Evolutionary conservation across 2,888 invertebrate genomes (phyloP).

Genomic region (Neuroscelio doddi): DNA sequence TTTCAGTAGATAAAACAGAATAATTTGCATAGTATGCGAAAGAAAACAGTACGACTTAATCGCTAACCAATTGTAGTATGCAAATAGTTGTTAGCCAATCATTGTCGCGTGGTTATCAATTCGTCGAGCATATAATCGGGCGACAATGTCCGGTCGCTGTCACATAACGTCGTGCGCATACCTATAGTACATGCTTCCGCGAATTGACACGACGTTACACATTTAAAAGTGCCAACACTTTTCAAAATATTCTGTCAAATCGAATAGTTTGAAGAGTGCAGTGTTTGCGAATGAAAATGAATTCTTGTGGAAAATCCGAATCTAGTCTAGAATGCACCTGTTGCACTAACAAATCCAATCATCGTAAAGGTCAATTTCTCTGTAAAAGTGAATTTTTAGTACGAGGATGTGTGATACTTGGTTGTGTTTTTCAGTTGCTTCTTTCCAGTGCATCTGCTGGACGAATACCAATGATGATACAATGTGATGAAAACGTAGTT

Average conservation of each 20-base stretch:
- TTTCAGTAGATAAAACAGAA: too few species aligned
- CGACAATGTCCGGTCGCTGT: conserved; percentile 49
- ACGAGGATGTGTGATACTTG: too few species aligned
- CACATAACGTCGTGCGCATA: conserved; percentile 28
- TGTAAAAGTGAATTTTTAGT: conserved; percentile 10
- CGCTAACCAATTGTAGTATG: too few species aligned
- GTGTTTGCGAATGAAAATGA: not conserved
- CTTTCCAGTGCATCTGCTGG: conserved; percentile 4
- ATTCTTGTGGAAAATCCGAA: not conserved
- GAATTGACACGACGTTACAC: conserved; percentile 2
- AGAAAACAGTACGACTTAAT: too few species aligned
- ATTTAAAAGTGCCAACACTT: conserved; percentile 8
- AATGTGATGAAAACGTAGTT: conserved; percentile 24
- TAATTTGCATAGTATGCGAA: too few species aligned
- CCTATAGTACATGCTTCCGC: conserved; percentile 12
- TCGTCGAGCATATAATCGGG: conserved; percentile 46
- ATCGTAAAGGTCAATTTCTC: not conserved
- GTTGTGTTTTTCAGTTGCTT: conserved; percentile 7
- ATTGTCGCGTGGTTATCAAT: conserved; percentile 44
- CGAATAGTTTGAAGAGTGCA: too few species aligned
- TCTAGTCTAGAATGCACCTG: not conserved
- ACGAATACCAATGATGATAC: conserved; percentile 14
- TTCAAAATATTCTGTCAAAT: too few species aligned
- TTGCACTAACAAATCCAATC: not conserved
- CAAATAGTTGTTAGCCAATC: too few species aligned